Evolutionary conservation across 2,888 invertebrate species (phyloP).

Genomic region (Cactoblastis cactorum): DNA sequence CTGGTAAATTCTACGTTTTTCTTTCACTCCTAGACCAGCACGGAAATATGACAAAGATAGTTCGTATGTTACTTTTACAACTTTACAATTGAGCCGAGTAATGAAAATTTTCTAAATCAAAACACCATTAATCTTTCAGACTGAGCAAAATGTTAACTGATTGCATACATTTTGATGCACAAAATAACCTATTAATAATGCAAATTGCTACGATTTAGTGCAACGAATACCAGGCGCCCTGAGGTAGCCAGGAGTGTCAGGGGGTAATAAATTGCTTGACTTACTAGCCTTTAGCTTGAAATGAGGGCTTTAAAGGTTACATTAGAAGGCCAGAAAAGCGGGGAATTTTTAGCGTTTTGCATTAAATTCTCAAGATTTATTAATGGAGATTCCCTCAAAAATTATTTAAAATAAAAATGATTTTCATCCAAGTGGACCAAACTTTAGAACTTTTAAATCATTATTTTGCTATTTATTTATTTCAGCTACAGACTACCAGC

Average conservation of each 20-base stretch:
- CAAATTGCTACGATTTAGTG: constrained; percentile 61
- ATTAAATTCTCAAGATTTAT: no score
- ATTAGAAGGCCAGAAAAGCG: background rate
- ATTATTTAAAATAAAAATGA: no score
- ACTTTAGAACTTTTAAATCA: no score
- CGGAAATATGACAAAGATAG: no score
- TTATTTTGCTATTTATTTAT: no score
- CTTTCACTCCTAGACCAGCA: no score
- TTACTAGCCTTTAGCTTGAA: constrained; percentile 9
- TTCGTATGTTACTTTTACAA: no score
- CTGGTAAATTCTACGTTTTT: no score
- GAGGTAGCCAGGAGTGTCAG: constrained; percentile 6
- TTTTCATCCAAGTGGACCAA: no score
- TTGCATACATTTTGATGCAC: constrained; percentile 48
- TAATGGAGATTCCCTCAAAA: no score
- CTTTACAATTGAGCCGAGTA: no score
- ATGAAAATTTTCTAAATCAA: background rate
- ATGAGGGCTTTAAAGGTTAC: constrained; percentile 19
- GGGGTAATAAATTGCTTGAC: constrained; percentile 4
- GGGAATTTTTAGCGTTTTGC: background rate
- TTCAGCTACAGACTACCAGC: no score
- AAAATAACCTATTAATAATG: constrained; percentile 68
- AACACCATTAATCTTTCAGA: background rate
- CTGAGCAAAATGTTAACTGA: constrained; percentile 37
- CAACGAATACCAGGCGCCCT: constrained; percentile 10